Percentiles rank a stretch among this genome's conserved stretches.
Conservation (phyloP, 2,888 invertebrate genomes). For the Lasioglossum malachurum region DNA sequence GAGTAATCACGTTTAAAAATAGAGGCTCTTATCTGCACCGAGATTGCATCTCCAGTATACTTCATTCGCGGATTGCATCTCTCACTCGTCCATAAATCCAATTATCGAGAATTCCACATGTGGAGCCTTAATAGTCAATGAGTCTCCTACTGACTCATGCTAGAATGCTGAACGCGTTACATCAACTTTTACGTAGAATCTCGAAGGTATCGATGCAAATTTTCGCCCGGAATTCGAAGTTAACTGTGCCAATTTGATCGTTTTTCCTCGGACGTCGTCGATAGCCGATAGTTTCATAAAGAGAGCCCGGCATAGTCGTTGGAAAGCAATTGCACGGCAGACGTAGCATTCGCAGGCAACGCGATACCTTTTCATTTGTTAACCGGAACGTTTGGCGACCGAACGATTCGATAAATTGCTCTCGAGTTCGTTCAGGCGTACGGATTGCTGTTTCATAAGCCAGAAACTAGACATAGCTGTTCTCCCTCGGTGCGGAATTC, state of each 20-base stretch:
- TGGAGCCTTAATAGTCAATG: not conserved
- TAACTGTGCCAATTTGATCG: not conserved
- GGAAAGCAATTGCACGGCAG: not conserved
- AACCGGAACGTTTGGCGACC: not conserved
- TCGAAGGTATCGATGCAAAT: not conserved
- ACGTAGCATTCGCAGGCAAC: not conserved
- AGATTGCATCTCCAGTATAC: not conserved
- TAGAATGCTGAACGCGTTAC: not conserved
- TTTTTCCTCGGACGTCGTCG: not conserved
- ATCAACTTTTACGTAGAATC: not conserved
- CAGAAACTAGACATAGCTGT: not conserved
- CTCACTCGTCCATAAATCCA: not conserved
- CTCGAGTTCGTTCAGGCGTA: not conserved
- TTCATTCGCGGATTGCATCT: not conserved
- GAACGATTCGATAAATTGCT: conserved; percentile 24
- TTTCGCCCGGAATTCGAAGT: not conserved
- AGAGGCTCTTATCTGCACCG: not conserved
- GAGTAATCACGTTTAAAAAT: conserved; percentile 8
- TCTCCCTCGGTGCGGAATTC: not conserved
- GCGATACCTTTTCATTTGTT: conserved; percentile 4
- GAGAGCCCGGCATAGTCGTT: not conserved
- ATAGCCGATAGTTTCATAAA: not conserved
- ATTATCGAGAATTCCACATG: not conserved
- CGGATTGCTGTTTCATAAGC: not conserved
- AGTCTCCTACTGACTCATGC: not conserved